Evolutionary conservation across 2,888 invertebrate species (phyloP), one percentile per base, ranked within the genome.

Genomic region (Lampropteryx suffumata): DNA sequence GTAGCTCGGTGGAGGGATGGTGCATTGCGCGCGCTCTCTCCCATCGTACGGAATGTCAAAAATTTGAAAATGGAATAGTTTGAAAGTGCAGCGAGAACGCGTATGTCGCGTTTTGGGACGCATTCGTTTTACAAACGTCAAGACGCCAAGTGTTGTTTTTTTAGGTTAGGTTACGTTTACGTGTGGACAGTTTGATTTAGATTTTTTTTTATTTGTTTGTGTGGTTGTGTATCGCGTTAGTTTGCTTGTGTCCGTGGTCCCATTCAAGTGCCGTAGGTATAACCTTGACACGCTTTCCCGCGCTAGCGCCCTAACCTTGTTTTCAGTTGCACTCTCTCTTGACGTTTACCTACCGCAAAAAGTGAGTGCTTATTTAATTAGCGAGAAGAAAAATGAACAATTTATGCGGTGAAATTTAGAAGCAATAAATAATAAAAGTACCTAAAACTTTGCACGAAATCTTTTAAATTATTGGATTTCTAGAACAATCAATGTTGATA

Each of bases 281-380:
- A 84, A 86, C 89, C 89, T 90, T 90, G 89, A 87, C 89, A 88
- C 83, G 69, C 76, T 89, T 87, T 87, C 84, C 86, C 87, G 85
- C 88, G 84, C 76, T 82, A 69, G 76, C 73, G 73, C 73, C 73
- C 69, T 76, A 78, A 80, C 82, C 84, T 86, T 84, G 82, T 82
- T 84, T 83, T 83, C 75, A 71, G 74, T 81, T 85, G 81, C 84
- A 85, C 82, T 82, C 79, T 78, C 79, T 71, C 81, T 82, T 84
- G 82, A 83, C 82, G 81, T 83, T 86, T 82, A 71, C 75, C 75
- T 82, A 71, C 75, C 75, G 74, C 76, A 79, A 79, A 76, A 73
- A 73, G 69, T 62, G 67, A 71, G 73, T 70, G 77, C 69, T 72
- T 69, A 71, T 71, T 66, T 77, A 80, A 82, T 79, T 79, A 82